Conservation (phyloP, 2,113 vertebrate genomes). For the Toxotes jaculatrix region DNA sequence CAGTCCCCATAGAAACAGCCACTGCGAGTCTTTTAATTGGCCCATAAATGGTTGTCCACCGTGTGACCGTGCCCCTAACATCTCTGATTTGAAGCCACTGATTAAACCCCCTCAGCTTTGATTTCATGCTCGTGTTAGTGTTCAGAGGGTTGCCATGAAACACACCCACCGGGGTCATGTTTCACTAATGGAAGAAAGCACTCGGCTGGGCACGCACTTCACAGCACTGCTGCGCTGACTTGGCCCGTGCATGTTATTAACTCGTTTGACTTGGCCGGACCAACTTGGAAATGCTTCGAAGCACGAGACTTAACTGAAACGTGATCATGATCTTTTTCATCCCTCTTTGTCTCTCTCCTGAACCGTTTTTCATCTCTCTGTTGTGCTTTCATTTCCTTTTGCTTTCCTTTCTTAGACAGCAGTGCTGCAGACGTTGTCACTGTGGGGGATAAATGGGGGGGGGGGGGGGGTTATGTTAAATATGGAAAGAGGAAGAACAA, state of each 20-base stretch:
- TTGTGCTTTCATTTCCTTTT: not conserved
- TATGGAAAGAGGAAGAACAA: constrained; percentile 6
- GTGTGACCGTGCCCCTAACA: constrained; percentile 34
- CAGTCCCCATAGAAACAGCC: constrained; percentile 59
- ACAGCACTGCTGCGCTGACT: constrained; percentile 38
- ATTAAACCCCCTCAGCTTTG: constrained; percentile 60
- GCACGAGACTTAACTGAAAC: constrained; percentile 2
- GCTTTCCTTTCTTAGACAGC: constrained; percentile 7
- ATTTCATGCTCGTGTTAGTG: constrained; percentile 53
- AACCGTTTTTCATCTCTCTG: not conserved
- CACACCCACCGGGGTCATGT: constrained; percentile 45
- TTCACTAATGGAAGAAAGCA: constrained; percentile 65
- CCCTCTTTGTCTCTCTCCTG: not conserved
- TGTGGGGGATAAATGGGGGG: constrained; percentile 13
- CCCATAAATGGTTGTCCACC: constrained; percentile 37
- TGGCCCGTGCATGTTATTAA: constrained; percentile 34
- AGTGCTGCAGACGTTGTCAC: not conserved
- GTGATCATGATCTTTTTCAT: not conserved
- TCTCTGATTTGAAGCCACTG: constrained; percentile 45
- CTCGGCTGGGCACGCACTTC: constrained; percentile 53
- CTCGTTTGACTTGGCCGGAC: constrained; percentile 37
- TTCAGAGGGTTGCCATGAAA: constrained; percentile 62
- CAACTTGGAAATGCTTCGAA: constrained; percentile 1
- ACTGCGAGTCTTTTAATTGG: constrained; percentile 52
- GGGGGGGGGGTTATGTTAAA: constrained; percentile 35